Evolutionary conservation across 2,888 invertebrate species (phyloP).

Genomic region (Hydrotaea cyrtoneurina): DNA sequence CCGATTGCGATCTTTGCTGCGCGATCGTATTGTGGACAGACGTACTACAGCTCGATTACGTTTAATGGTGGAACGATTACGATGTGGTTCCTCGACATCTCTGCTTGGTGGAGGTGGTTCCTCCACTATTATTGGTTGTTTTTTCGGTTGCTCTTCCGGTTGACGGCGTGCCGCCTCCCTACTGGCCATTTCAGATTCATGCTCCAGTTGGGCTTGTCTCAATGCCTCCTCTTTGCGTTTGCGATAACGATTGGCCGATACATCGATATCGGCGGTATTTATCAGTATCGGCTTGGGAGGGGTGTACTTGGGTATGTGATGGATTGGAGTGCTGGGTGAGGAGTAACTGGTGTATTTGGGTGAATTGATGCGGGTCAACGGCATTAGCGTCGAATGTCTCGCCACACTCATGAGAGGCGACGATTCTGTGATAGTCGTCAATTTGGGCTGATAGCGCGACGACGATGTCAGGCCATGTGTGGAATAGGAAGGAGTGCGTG

Average conservation of each 20-base stretch:
- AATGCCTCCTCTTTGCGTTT: conserved; percentile 66
- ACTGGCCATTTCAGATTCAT: conserved; percentile 8
- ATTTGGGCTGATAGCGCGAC: conserved; percentile 86
- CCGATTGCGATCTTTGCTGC: conserved; percentile 73
- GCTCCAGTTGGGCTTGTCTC: conserved; percentile 39
- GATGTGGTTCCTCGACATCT: conserved; percentile 68
- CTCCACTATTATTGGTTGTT: conserved; percentile 9
- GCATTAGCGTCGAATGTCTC: conserved; percentile 77
- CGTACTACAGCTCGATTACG: conserved; percentile 89
- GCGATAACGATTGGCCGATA: conserved; percentile 84
- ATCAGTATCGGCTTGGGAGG: conserved; percentile 87
- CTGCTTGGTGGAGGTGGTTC: conserved; percentile 21
- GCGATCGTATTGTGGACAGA: conserved; percentile 84
- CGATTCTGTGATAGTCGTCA: conserved; percentile 87
- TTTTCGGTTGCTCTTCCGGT: conserved; percentile 36
- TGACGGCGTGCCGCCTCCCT: not conserved
- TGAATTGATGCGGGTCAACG: conserved; percentile 82
- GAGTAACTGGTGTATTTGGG: conserved; percentile 82
- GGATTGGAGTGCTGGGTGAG: conserved; percentile 75
- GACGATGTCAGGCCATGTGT: conserved; percentile 70
- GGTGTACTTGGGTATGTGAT: conserved; percentile 79
- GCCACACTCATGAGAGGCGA: conserved; percentile 77
- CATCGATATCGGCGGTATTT: conserved; percentile 93
- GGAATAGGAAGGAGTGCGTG: conserved; percentile 73
- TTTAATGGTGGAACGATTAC: conserved; percentile 83